Percentiles rank a stretch among this genome's conserved stretches.
These are phyloP conservation scores for Poecile montanus DNA, from an alignment of 2,797 vertebrate genomes.

Conservation along the genomic window DNA sequence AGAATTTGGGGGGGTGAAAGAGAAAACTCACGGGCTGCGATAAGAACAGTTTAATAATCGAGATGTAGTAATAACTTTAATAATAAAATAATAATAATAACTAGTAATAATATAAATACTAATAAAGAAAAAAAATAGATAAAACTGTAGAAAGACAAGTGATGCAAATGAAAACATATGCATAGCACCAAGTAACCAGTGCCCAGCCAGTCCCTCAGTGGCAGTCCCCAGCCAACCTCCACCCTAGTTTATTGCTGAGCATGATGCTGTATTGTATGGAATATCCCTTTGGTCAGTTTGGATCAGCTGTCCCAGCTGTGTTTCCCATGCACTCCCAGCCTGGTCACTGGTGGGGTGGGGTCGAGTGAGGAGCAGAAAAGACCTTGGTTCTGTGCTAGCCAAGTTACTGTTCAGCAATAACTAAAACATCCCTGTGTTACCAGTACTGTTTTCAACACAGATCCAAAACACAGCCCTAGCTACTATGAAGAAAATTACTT, in stretches of 20 bases:
- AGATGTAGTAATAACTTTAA: neutral
- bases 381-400: neutral
- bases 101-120: neutral
- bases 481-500: neutral
- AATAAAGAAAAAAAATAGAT: neutral
- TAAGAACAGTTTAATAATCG: neutral
- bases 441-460: neutral
- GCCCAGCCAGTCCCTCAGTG: neutral
- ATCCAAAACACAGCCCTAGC: neutral
- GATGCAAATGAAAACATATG: neutral
- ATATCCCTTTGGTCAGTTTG: neutral
- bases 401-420: neutral
- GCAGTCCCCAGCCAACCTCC: neutral
- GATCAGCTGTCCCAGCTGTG: neutral
- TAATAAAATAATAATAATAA: neutral
- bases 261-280: neutral
- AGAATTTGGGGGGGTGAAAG: rapidly evolving
- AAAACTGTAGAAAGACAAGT: neutral
- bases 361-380: neutral
- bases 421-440: neutral
- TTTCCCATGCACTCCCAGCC: neutral
- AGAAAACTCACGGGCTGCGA: neutral
- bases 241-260: neutral
- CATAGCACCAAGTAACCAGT: neutral
- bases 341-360: neutral